A percentile compares a stretch with the other conserved stretches of the same genome.
Conservation (phyloP, 1,140 invertebrate genomes). For the Dermatophagoides farinae region DNA sequence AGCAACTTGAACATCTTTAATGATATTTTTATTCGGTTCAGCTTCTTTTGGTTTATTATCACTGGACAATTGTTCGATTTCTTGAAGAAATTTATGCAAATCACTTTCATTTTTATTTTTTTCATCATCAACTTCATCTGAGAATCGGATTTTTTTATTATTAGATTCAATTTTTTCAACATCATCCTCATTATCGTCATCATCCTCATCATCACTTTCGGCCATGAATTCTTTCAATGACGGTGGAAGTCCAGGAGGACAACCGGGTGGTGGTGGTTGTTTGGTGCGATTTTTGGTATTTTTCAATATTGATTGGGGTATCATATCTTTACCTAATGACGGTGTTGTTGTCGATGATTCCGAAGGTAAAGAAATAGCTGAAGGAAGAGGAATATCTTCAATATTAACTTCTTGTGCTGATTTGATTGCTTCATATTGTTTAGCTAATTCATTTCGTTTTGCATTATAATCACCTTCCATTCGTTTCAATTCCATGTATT, state of each 20-base stretch:
- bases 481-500: conserved; percentile 69
- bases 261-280: conserved; percentile 60
- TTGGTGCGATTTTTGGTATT: conserved; percentile 10
- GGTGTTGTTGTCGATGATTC: conserved; percentile 14
- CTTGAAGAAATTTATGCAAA: conserved; percentile 15
- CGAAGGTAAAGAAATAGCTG: conserved; percentile 26
- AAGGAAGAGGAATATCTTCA: conserved; percentile 84
- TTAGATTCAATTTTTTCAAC: conserved; percentile 18
- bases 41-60: neutral
- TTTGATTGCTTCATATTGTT: conserved; percentile 72
- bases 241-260: conserved; percentile 60
- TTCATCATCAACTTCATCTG: conserved; percentile 7
- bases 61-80: conserved; percentile 14
- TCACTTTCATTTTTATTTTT: conserved; percentile 10
- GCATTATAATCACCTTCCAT: conserved; percentile 83
- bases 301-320: conserved; percentile 44
- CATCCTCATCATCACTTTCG: conserved; percentile 7
- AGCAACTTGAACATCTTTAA: conserved; percentile 21
- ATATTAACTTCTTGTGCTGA: conserved; percentile 84
- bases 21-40: neutral
- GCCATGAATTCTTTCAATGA: conserved; percentile 10
- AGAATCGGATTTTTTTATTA: conserved; percentile 13
- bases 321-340: conserved; percentile 24
- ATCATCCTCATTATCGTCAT: conserved; percentile 17
- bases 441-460: conserved; percentile 55